Evolutionary conservation across 2,888 invertebrate species (phyloP).

Genomic region (Polyommatus iphigenia): DNA sequence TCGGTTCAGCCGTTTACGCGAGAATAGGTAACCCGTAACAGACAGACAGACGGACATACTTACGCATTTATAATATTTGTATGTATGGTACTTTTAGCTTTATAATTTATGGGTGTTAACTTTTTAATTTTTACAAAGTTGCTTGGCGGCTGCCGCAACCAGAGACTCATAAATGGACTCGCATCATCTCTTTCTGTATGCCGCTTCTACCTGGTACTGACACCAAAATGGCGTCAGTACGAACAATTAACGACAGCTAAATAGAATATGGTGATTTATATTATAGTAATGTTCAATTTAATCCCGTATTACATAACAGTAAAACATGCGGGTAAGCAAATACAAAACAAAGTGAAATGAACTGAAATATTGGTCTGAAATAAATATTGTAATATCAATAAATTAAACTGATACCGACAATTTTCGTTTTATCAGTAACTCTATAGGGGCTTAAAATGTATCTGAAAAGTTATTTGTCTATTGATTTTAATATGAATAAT

Average conservation of each 20-base stretch:
- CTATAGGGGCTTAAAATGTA: not conserved
- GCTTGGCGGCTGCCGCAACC: too few species aligned
- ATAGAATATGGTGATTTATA: not conserved
- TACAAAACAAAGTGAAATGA: conserved; percentile 7
- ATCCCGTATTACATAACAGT: not conserved
- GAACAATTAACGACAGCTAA: not conserved
- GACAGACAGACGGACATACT: too few species aligned
- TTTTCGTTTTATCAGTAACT: not conserved
- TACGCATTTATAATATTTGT: too few species aligned
- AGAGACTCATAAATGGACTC: too few species aligned
- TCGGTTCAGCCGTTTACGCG: too few species aligned
- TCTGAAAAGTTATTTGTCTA: not conserved
- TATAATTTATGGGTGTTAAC: too few species aligned
- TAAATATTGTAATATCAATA: not conserved
- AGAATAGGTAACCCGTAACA: too few species aligned
- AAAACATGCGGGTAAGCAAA: conserved; percentile 1
- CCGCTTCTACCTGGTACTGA: not conserved
- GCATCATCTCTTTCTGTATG: not conserved
- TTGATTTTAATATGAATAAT: too few species aligned
- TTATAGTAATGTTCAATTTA: not conserved
- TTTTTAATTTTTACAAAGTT: too few species aligned
- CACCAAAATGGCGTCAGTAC: not conserved
- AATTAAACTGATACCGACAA: not conserved
- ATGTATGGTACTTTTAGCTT: too few species aligned
- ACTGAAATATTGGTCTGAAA: not conserved